These are phyloP conservation scores for Siniperca obscura DNA, from an alignment of 2,797 vertebrate genomes.

Conservation along the genomic window DNA sequence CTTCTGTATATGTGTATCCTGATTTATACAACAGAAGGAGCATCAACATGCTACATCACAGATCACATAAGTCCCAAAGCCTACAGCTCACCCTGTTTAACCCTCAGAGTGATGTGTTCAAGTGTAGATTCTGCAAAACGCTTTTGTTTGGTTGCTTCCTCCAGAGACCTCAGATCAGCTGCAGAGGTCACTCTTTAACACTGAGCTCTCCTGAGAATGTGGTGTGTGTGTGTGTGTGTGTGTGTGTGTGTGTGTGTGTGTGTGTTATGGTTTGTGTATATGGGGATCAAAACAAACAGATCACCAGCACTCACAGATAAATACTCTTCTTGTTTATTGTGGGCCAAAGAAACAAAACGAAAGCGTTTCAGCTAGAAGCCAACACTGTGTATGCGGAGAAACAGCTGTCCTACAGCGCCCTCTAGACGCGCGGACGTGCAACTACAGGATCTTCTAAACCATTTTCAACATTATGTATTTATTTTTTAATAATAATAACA, in stretches of 20 bases:
- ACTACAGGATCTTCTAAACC: neutral
- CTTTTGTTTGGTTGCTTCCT: neutral
- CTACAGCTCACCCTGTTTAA: neutral
- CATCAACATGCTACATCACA: neutral
- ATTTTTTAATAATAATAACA: too few relatives aligned
- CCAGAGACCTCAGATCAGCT: neutral
- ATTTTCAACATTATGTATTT: too few relatives aligned
- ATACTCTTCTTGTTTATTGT: too few relatives aligned
- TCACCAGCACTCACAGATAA: too few relatives aligned
- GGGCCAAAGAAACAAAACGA: too few relatives aligned
- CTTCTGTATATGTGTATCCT: neutral
- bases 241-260: neutral
- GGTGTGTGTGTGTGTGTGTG: neutral
- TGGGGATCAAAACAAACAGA: too few relatives aligned
- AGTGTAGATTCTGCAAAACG: neutral
- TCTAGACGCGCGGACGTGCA: neutral
- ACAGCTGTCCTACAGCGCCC: neutral
- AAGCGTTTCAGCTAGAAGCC: too few relatives aligned
- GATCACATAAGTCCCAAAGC: neutral
- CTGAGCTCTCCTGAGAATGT: neutral
- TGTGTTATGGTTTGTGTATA: neutral
- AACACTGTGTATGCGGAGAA: neutral
- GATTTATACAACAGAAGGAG: neutral
- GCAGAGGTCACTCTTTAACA: constrained; percentile 2
- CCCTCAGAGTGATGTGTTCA: neutral